phyloP scores from a whole-genome alignment of 1,140 invertebrate genomes.

The Calliphora vicina region DNA sequence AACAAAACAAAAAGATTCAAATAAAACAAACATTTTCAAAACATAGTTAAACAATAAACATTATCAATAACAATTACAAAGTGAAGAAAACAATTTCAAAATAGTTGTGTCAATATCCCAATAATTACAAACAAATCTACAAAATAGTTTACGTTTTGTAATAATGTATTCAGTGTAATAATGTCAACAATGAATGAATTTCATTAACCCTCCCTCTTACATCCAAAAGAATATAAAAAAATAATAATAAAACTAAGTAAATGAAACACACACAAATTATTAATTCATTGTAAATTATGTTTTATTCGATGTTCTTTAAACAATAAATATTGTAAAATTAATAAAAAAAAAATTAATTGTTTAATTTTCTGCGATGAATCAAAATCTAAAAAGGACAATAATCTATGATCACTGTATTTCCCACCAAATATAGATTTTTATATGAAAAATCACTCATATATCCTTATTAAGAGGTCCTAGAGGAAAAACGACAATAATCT shows the following conservation, averaged over 20 bases:
- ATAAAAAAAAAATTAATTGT: neutral
- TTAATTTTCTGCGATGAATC: too few species aligned
- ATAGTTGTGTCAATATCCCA: neutral
- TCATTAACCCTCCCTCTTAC: neutral
- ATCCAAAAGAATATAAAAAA: neutral
- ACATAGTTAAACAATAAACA: conserved; percentile 6
- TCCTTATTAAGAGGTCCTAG: too few species aligned
- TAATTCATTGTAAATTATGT: conserved; percentile 11
- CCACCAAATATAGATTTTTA: too few species aligned
- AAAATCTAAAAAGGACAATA: too few species aligned
- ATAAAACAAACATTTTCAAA: neutral
- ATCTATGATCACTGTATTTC: too few species aligned
- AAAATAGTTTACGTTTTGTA: neutral
- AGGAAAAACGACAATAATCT: too few species aligned
- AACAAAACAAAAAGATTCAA: neutral
- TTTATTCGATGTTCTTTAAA: conserved; percentile 10
- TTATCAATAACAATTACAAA: neutral
- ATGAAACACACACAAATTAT: conserved; percentile 4
- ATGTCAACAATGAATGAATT: neutral
- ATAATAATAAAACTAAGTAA: neutral
- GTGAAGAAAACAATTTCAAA: too few species aligned
- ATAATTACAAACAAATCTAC: too few species aligned
- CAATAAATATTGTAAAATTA: neutral
- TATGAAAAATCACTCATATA: too few species aligned
- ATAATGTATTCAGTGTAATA: neutral